Base-by-base conservation (phyloP, 1,140 invertebrate species). In the Hyles euphorbiae region DNA sequence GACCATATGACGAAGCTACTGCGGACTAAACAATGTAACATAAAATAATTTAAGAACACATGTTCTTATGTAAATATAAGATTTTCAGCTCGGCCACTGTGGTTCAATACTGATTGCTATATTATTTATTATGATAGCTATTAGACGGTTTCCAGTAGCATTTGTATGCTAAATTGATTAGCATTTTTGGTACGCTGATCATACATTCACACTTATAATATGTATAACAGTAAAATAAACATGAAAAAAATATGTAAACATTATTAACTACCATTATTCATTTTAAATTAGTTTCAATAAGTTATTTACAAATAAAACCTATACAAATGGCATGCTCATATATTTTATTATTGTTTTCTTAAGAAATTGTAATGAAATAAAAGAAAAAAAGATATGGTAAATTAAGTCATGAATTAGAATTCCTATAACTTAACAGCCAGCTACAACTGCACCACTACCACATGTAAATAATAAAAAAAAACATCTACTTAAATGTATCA, bases 1-100 rank as follows among this genome's bases (percentile, higher is more conserved):
- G 60, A 77, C 74, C 80, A 83, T 51, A 81, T 78, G 67, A 72
- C 61, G 65, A 53, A 48, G 56, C 61, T 58, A 34, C 50, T 43
- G 50, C 52, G 36, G 8, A 8, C 36, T 40, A 40, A 40, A 8
- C 8, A 5, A 46, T 32, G 55, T 55, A 62, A 61, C 65, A 68
- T 74, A 61, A 68, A 68, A 77, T 76, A 69, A 57, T 71, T 71
- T 65, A 61, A 57, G 55, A 72, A 61, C 81, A 84, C 69, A 82
- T 84, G 81, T 82, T 79, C 57, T 67, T 74, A 76, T 64, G 62
- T 72, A 79, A 79, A 81, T 70, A 72, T 57, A 61, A 67, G 53
- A 66, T 60, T 73, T 67, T 69, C 68, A 65, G 68, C 50, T 70
- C 51, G 33, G 65, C 56, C 50, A 63, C 57, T 47, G 51, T 22